These are phyloP conservation scores for Tridacna gigas DNA, from an alignment of 2,888 invertebrate species.

Conservation along the genomic window DNA sequence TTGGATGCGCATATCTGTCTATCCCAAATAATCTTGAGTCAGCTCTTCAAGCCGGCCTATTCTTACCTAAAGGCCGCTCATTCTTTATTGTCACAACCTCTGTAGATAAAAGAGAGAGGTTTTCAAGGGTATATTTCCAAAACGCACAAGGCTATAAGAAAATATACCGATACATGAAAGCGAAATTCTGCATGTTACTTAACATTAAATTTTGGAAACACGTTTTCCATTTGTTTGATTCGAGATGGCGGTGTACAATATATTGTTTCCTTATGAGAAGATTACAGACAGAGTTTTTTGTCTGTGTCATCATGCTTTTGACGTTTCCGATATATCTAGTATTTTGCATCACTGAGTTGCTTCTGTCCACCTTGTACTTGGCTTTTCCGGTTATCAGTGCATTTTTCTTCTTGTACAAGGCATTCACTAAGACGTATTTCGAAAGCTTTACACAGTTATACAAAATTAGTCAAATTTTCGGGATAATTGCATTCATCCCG, in stretches of 20 bases:
- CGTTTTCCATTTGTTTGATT: slow-evolving; percentile 15
- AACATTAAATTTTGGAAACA: slow-evolving; percentile 43
- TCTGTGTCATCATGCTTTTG: slow-evolving; percentile 2
- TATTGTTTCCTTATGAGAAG: not conserved
- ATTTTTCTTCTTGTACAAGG: slow-evolving; percentile 40
- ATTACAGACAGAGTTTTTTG: not conserved
- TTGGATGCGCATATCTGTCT: slow-evolving; percentile 29
- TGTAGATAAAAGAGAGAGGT: slow-evolving; percentile 15
- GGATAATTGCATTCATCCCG: not conserved
- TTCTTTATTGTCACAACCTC: slow-evolving; percentile 19
- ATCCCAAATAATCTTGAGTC: slow-evolving; percentile 38
- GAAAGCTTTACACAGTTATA: not conserved
- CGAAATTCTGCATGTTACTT: slow-evolving; percentile 47
- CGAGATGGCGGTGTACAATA: slow-evolving; percentile 6
- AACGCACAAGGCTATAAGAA: slow-evolving; percentile 44
- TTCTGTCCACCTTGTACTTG: slow-evolving; percentile 29
- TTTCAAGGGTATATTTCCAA: slow-evolving; percentile 18
- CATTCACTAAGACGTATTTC: slow-evolving; percentile 10
- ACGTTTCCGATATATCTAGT: slow-evolving; percentile 21
- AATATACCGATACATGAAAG: slow-evolving; percentile 31
- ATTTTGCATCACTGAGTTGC: slow-evolving; percentile 34
- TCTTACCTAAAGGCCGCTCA: slow-evolving; percentile 5
- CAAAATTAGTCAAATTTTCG: not conserved
- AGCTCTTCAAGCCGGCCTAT: slow-evolving; percentile 28
- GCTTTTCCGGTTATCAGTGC: slow-evolving; percentile 44